These are phyloP conservation scores for Pontoporia blainvillei DNA, from an alignment of 2,113 vertebrate species.

Conservation along the genomic window DNA sequence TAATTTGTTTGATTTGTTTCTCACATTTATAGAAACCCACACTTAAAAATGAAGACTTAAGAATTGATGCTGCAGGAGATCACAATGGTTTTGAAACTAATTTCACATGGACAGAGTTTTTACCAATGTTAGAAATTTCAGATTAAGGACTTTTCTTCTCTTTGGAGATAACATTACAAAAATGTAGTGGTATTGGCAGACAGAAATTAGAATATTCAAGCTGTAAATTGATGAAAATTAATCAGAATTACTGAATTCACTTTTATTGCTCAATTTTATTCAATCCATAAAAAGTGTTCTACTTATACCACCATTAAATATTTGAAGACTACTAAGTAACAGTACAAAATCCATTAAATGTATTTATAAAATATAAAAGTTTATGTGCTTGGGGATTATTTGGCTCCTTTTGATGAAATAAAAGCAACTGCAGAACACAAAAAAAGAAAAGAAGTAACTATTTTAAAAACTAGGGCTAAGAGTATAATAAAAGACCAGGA, in stretches of 20 bases:
- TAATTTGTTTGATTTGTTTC: not conserved
- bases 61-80: not conserved
- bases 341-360: not conserved
- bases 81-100: not conserved
- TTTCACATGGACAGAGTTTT: not conserved
- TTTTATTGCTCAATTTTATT: not conserved
- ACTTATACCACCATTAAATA: not conserved
- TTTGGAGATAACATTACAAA: not conserved
- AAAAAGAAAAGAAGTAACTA: not conserved
- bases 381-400: not conserved
- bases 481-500: not conserved
- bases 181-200: not conserved
- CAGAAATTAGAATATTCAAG: not conserved
- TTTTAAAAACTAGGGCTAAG: not conserved
- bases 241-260: slow-evolving; percentile 5
- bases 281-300: not conserved
- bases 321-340: not conserved
- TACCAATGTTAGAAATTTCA: not conserved
- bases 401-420: not conserved
- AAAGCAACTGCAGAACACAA: not conserved
- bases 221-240: not conserved
- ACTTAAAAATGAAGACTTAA: not conserved
- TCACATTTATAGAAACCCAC: not conserved
- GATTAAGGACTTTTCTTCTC: not conserved
- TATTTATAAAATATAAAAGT: not conserved